Conservation (phyloP, 53 echinoderm and acorn worm species). For the Echinometra lucunter region DNA sequence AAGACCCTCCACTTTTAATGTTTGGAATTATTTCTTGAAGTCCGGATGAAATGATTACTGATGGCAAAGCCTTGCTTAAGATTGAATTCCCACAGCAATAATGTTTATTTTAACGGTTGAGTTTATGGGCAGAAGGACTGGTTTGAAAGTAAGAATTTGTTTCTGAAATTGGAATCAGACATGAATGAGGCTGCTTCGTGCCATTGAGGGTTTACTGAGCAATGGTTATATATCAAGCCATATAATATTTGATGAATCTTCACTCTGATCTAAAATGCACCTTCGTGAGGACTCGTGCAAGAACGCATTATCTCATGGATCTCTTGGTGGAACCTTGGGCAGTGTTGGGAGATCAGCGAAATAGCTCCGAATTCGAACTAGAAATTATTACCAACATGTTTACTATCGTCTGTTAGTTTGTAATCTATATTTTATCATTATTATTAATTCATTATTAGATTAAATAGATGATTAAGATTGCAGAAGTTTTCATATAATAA, state of each 20-base stretch:
- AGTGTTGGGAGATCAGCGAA: background rate
- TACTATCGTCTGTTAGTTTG: background rate
- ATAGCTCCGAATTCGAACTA: background rate
- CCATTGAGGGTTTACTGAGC: background rate
- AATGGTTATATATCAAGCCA: background rate
- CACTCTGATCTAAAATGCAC: too few relatives aligned
- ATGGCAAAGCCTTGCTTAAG: too few relatives aligned
- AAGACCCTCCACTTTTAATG: background rate
- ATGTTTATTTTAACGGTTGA: background rate
- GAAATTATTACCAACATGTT: too few relatives aligned
- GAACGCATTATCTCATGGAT: background rate
- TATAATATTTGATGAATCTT: background rate
- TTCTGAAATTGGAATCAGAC: background rate
- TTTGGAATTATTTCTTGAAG: background rate
- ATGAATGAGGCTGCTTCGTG: background rate
- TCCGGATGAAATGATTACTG: too few relatives aligned
- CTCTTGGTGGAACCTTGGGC: background rate
- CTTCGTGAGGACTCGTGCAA: background rate
- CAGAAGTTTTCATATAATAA: background rate
- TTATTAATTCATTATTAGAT: too few relatives aligned
- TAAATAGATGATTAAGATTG: too few relatives aligned
- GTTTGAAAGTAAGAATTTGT: background rate
- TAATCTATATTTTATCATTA: background rate
- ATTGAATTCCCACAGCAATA: too few relatives aligned
- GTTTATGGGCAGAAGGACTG: background rate